Conservation (phyloP, 1,140 invertebrate genomes). For the Trypoxylus dichotomus region DNA sequence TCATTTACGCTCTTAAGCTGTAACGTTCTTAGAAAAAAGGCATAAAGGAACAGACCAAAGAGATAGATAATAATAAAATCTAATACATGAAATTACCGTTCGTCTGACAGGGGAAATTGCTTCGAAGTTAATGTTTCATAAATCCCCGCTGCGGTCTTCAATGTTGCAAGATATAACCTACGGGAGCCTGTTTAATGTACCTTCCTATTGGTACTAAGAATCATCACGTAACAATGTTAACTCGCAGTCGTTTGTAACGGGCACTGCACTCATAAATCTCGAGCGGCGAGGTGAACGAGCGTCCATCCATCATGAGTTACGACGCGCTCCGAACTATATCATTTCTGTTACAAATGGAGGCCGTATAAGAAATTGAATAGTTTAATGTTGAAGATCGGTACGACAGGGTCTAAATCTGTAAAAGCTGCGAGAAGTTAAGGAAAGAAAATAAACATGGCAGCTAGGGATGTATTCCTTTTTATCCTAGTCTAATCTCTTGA, state of each 20-base stretch:
- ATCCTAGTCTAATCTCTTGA: too few species aligned
- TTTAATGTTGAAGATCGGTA: too few species aligned
- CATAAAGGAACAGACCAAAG: too few species aligned
- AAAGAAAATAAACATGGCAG: too few species aligned
- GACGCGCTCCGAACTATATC: background rate
- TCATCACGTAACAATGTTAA: constrained; percentile 25
- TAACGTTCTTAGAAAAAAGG: too few species aligned
- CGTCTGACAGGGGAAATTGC: background rate
- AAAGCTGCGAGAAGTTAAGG: too few species aligned
- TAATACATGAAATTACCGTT: background rate
- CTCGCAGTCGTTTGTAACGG: constrained; percentile 22
- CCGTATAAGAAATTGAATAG: background rate
- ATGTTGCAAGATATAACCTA: constrained; percentile 26
- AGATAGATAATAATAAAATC: too few species aligned
- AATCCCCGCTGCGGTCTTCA: constrained; percentile 18
- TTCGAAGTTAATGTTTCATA: constrained; percentile 22
- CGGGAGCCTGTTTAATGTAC: constrained; percentile 13
- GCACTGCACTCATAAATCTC: constrained; percentile 22
- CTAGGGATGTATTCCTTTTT: too few species aligned
- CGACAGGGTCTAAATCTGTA: too few species aligned
- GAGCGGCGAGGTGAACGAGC: background rate
- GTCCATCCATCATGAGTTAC: background rate
- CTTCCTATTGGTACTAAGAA: constrained; percentile 18
- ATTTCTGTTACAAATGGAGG: background rate
- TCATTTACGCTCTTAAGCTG: too few species aligned